Evolutionary conservation across 2,113 vertebrate genomes (phyloP), one percentile per base, ranked within the genome.

Genomic region (Gopherus flavomarginatus): DNA sequence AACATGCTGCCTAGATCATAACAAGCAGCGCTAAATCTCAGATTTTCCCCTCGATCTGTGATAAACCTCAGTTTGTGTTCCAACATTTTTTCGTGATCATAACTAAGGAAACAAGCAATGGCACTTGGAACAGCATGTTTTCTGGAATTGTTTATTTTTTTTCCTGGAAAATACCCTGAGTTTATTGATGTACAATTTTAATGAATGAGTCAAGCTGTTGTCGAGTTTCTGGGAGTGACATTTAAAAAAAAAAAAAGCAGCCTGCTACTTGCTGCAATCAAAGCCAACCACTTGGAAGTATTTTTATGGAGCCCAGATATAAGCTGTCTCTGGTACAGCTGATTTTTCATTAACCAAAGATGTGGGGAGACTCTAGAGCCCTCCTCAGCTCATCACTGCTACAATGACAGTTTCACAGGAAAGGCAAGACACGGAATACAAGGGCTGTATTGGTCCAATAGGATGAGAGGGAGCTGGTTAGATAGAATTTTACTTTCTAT

Each of bases 381-480:
- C 11, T 42, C 10, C 75, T 75, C 72, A 42, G 38, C n/a, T 75
- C 38, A 24, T 26, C 22, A 44, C 38, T 42, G 72, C 38, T 26
- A 14, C 17, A 69, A 38, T 69, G 65, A 38, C 35, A 69, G 19
- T 19, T 85, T 59, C 22, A 0, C 52, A 92, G 81, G 0, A 59
- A 59, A 96, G 65, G 26, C 29, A 83, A 87, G 8, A 14, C 11
- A 2, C 24, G 57, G 4, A 86, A 85, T 87, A 19, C 57, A 80
- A 88, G 56, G 52, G 8, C 47, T 75, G 12, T 87, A 21, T 54
- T 94, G 65, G n/a, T 59, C 62, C 0, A 0, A 2, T 16, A 44
- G 10, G 69, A 52, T 69, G n/a, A 69, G 17, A 49, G 24, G 16
- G 49, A 54, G 9, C 54, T 83, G 4, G 26, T 0, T 0, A 31